A percentile compares a stretch with the other conserved stretches of the same genome.
Evolutionary conservation across 2,113 vertebrate species (phyloP).

Genomic region (Xyrauchen texanus): DNA sequence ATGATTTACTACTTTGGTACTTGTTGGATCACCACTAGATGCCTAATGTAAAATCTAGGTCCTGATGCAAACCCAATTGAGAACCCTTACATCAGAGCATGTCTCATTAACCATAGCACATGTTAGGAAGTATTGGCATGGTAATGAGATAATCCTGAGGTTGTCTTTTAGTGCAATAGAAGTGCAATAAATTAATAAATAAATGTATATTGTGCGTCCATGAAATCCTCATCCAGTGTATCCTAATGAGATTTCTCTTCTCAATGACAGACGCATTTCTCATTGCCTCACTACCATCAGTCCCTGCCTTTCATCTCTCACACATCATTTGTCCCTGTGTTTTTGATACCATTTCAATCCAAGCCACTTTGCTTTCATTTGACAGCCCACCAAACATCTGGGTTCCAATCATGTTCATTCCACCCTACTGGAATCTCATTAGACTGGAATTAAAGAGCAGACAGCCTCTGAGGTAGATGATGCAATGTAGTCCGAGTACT

Average conservation of each 20-base stretch:
- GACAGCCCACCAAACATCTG: conserved; percentile 35
- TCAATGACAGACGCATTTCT: conserved; percentile 24
- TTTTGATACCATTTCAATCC: conserved; percentile 43
- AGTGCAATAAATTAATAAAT: background rate
- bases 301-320: conserved; percentile 46
- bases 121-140: background rate
- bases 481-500: conserved; percentile 55
- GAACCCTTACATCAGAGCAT: background rate
- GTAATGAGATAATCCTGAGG: background rate
- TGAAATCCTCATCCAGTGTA: conserved; percentile 38
- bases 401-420: conserved; percentile 36
- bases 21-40: too few relatives aligned
- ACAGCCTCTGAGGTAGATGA: conserved; percentile 50
- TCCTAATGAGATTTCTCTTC: conserved; percentile 47
- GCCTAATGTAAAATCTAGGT: too few relatives aligned
- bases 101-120: background rate
- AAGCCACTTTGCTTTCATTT: conserved; percentile 42
- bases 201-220: conserved; percentile 27
- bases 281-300: conserved; percentile 18
- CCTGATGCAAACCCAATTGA: background rate
- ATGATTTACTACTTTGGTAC: too few relatives aligned
- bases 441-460: conserved; percentile 67
- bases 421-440: conserved; percentile 70
- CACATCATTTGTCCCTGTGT: conserved; percentile 44
- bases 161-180: conserved; percentile 13